Base-by-base conservation (phyloP, 2,888 invertebrate genomes). In the Tricholauxania praeusta region DNA sequence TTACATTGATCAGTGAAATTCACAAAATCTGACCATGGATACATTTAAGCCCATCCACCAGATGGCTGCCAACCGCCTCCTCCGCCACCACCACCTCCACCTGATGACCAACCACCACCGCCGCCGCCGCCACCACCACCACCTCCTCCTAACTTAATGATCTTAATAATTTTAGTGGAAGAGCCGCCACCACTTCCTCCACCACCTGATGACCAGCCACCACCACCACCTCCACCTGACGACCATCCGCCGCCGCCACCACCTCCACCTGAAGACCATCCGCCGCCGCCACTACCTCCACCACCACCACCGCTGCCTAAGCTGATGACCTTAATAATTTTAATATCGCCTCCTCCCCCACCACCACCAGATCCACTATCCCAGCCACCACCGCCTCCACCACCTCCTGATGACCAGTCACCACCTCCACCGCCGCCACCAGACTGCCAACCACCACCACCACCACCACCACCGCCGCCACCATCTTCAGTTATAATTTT, bases 81-180 rank as follows among this genome's bases (percentile, higher is more conserved):
- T 28, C 78, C 76, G 1, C 73, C 71, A n/a, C 82, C 83, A 2
- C 82, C 81, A 63, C 82, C 76, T 1, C 82, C 81, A 60, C 82
- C 76, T 49, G 83, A 82, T 51, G 81, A 82, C 82, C 83, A 82
- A 14, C 82, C 82, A 10, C 81, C 80, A 2, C 82, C 78, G 7
- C 79, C 79, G 1, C 79, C 77, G 12, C 78, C 76, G 12, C 76
- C 75, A 1, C 76, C 76, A 2, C 79, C 79, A 3, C 72, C 72
- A 2, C 80, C 80, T 14, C 79, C 78, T 6, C 78, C 79, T 12
- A 79, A 71, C 55, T 78, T 79, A 12, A 80, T 80, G 53, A 80
- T 79, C 64, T 80, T 80, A 28, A 79, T 77, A 17, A 80, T 76
- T 71, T 80, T 80, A 1, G 80, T 76, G 66, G 75, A 75, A 1